A percentile compares a stretch with the other conserved stretches of the same genome.
These are phyloP conservation scores for Mongoloraphidia duomilia DNA, from an alignment of 2,888 invertebrate species.

Conservation along the genomic window DNA sequence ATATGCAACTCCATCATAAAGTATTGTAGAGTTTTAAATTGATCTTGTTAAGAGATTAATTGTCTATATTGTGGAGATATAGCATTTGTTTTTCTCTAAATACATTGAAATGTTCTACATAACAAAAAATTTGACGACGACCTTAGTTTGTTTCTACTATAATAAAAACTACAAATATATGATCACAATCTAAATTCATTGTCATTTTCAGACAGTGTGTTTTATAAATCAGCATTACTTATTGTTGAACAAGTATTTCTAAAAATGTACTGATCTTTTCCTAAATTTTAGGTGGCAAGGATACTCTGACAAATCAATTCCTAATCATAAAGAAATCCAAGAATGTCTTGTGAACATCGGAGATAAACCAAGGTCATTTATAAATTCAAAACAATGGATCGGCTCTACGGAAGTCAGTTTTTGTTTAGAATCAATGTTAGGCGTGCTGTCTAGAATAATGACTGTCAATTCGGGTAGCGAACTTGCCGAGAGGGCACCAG, in stretches of 20 bases:
- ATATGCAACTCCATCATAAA: slow-evolving; percentile 11
- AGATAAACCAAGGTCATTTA: slow-evolving; percentile 76
- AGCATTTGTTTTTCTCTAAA: too few relatives aligned
- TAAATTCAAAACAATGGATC: slow-evolving; percentile 92
- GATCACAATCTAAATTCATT: too few relatives aligned
- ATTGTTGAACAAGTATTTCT: background rate
- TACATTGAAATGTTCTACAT: too few relatives aligned
- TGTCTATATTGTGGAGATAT: too few relatives aligned
- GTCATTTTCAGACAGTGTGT: too few relatives aligned
- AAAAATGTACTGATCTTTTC: background rate
- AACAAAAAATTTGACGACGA: too few relatives aligned
- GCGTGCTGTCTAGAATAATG: slow-evolving; percentile 65
- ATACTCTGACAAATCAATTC: slow-evolving; percentile 60
- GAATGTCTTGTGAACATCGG: slow-evolving; percentile 87
- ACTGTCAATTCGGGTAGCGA: slow-evolving; percentile 78
- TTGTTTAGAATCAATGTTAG: slow-evolving; percentile 69
- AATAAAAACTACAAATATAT: too few relatives aligned
- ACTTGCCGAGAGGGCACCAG: slow-evolving; percentile 59
- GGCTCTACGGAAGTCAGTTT: slow-evolving; percentile 95
- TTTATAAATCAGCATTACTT: background rate
- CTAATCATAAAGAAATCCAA: slow-evolving; percentile 78
- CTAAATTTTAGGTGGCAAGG: slow-evolving; percentile 41
- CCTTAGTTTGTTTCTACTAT: too few relatives aligned
- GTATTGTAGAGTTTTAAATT: too few relatives aligned
- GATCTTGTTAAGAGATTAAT: too few relatives aligned